Evolutionary conservation across 2,797 vertebrate genomes (phyloP).

Genomic region (Syngnathus acus): DNA sequence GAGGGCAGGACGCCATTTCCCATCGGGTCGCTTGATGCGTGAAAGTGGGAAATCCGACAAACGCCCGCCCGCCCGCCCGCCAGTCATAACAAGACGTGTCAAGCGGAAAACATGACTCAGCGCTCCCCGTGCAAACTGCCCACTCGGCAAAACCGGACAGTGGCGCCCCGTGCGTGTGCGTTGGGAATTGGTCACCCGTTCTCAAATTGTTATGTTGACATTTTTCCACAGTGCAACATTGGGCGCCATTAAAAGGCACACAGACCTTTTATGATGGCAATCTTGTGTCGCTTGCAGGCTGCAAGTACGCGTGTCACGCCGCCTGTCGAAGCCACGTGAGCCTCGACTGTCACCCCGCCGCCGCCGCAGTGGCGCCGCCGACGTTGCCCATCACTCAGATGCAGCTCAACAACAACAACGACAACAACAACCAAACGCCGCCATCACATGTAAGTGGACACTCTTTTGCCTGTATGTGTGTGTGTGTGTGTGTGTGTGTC

Average conservation of each 20-base stretch:
- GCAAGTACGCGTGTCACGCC: slow-evolving; percentile 59
- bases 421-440: neutral
- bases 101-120: slow-evolving; percentile 1
- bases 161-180: neutral
- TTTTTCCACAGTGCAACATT: no score
- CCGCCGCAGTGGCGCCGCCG: neutral
- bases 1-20: neutral
- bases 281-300: slow-evolving; percentile 36
- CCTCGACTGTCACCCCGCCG: slow-evolving; percentile 50
- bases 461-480: no score
- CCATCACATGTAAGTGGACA: neutral
- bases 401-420: slow-evolving; percentile 57
- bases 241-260: no score
- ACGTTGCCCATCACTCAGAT: slow-evolving; percentile 33
- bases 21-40: neutral
- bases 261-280: no score
- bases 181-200: neutral
- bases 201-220: no score
- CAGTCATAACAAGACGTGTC: slow-evolving; percentile 3
- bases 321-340: slow-evolving; percentile 48
- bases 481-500: neutral
- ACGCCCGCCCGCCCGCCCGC: neutral
- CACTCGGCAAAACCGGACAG: slow-evolving; percentile 55
- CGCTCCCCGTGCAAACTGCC: slow-evolving; percentile 41
- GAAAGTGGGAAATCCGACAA: slow-evolving; percentile 6